Evolutionary conservation across 1,140 invertebrate genomes (phyloP).

Genomic region (Danaus melanippus): DNA sequence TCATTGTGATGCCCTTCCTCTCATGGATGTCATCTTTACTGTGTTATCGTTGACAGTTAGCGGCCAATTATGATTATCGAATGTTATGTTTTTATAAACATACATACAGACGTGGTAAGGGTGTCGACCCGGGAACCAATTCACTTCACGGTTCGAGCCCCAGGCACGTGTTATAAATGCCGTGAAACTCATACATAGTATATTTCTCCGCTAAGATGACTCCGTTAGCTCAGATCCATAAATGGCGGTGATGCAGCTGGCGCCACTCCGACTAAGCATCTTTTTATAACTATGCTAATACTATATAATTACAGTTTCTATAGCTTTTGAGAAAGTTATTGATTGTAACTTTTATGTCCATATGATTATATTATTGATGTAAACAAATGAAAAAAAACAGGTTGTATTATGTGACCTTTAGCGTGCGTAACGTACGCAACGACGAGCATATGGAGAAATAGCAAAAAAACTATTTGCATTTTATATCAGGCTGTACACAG

Average conservation of each 20-base stretch:
- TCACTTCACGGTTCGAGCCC: constrained; percentile 22
- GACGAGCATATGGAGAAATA: too few relatives aligned
- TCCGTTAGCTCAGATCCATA: constrained; percentile 25
- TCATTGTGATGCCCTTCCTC: not conserved
- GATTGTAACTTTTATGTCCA: too few relatives aligned
- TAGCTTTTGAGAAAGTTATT: constrained; percentile 17
- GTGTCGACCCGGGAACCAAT: constrained; percentile 26
- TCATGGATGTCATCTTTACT: constrained; percentile 11
- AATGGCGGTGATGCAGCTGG: constrained; percentile 20
- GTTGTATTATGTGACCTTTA: too few relatives aligned
- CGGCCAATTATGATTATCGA: constrained; percentile 23
- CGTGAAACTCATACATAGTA: constrained; percentile 13
- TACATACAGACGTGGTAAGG: constrained; percentile 19
- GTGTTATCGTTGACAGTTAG: constrained; percentile 12
- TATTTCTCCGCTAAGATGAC: constrained; percentile 17
- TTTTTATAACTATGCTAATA: constrained; percentile 7
- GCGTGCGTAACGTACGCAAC: too few relatives aligned
- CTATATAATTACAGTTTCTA: too few relatives aligned
- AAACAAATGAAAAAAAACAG: too few relatives aligned
- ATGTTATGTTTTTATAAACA: constrained; percentile 20
- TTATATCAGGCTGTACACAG: too few relatives aligned
- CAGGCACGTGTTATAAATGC: constrained; percentile 18
- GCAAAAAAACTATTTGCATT: too few relatives aligned
- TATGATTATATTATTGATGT: too few relatives aligned
- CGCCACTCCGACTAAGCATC: constrained; percentile 21